Evolutionary conservation across 2,888 invertebrate genomes (phyloP).

Genomic region (Drosophila kokeensis): DNA sequence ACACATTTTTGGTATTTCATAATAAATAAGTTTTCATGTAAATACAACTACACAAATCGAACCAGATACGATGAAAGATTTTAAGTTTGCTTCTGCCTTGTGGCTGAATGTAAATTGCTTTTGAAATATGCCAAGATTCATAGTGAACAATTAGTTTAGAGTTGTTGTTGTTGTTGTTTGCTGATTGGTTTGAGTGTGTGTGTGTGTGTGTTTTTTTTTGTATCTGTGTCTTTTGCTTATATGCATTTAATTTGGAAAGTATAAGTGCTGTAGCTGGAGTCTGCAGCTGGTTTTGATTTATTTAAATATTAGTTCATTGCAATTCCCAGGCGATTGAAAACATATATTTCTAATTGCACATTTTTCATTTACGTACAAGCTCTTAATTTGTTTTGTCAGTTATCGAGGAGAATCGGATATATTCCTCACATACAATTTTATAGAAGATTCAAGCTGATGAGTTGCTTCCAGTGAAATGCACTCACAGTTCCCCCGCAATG

Average conservation of each 20-base stretch:
- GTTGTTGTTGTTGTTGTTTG: background rate
- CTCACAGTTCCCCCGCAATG: conserved; percentile 5
- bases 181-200: background rate
- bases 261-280: conserved; percentile 11
- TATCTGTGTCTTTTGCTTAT: conserved; percentile 3
- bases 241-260: conserved; percentile 1
- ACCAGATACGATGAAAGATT: conserved; percentile 28
- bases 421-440: conserved; percentile 9
- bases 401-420: background rate
- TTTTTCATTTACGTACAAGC: conserved; percentile 4
- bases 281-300: conserved; percentile 65
- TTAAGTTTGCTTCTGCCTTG: conserved; percentile 30
- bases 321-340: conserved; percentile 3
- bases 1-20: conserved; percentile 14
- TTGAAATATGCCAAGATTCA: conserved; percentile 55
- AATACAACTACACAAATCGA: conserved; percentile 12
- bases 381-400: conserved; percentile 8
- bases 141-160: conserved; percentile 41
- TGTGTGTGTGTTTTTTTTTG: conserved; percentile 23
- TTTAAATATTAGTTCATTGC: conserved; percentile 58
- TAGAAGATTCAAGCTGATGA: background rate
- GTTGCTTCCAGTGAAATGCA: conserved; percentile 3
- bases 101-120: conserved; percentile 61
- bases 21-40: conserved; percentile 4
- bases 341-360: background rate